Evolutionary conservation across 1,140 invertebrate genomes (phyloP).

Genomic region (Chrysoperla carnea): DNA sequence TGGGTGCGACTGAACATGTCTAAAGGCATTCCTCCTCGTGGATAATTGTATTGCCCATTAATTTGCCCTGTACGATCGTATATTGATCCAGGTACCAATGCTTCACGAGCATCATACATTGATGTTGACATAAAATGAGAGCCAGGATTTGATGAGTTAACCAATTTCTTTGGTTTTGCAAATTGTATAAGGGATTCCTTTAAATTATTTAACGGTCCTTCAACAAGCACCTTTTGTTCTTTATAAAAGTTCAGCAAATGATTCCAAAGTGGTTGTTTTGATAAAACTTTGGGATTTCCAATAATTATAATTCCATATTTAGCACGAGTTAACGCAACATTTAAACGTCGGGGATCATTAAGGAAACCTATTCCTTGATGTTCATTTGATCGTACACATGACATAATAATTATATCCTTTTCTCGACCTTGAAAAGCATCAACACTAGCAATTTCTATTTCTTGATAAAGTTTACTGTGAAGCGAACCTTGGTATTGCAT

Average conservation of each 20-base stretch:
- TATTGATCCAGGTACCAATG: slow-evolving; percentile 68
- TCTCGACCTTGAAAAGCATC: slow-evolving; percentile 97
- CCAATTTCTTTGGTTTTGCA: slow-evolving; percentile 88
- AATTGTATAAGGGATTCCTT: slow-evolving; percentile 96
- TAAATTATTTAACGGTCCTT: slow-evolving; percentile 93
- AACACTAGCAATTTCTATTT: slow-evolving; percentile 98
- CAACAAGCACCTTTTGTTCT: slow-evolving; percentile 92
- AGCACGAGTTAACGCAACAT: slow-evolving; percentile 93
- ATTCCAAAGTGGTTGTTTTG: slow-evolving; percentile 97
- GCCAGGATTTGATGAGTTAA: slow-evolving; percentile 87
- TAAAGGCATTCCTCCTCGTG: slow-evolving; percentile 27
- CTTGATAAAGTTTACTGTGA: slow-evolving; percentile 93
- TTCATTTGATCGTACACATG: slow-evolving; percentile 86
- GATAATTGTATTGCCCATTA: slow-evolving; percentile 20
- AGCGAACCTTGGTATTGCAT: slow-evolving; percentile 98
- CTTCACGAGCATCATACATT: slow-evolving; percentile 82
- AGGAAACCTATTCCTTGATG: slow-evolving; percentile 92
- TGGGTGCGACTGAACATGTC: slow-evolving; percentile 50
- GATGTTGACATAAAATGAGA: slow-evolving; percentile 94
- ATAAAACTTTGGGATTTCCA: slow-evolving; percentile 96
- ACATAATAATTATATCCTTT: slow-evolving; percentile 98
- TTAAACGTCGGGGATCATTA: slow-evolving; percentile 91
- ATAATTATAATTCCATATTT: slow-evolving; percentile 98
- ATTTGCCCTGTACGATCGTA: slow-evolving; percentile 37
- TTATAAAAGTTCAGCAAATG: slow-evolving; percentile 96